These are phyloP conservation scores for Tiliacea aurago DNA, from an alignment of 2,888 invertebrate species.

Conservation along the genomic window DNA sequence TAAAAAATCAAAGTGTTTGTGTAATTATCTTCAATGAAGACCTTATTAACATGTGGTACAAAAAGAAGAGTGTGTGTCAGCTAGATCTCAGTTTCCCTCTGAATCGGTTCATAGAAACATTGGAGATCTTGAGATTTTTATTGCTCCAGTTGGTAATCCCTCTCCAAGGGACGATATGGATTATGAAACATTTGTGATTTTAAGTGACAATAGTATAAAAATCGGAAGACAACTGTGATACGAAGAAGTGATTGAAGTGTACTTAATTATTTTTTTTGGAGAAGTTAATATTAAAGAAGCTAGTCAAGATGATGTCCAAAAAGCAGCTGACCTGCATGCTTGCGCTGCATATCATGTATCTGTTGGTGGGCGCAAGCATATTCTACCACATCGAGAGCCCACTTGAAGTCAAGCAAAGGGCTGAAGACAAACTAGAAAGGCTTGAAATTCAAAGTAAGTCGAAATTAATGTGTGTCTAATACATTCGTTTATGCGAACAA, in stretches of 20 bases:
- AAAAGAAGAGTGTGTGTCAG: conserved; percentile 67
- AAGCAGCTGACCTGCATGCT: conserved; percentile 94
- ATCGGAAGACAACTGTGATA: conserved; percentile 59
- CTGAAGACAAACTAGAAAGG: conserved; percentile 91
- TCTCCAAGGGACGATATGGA: conserved; percentile 77
- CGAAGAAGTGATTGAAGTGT: conserved; percentile 69
- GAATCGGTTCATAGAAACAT: conserved; percentile 72
- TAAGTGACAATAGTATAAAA: conserved; percentile 57
- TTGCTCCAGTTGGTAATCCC: conserved; percentile 71
- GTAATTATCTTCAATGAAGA: conserved; percentile 69
- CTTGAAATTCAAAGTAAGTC: conserved; percentile 93
- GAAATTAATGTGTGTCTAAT: conserved; percentile 3
- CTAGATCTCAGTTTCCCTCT: conserved; percentile 67
- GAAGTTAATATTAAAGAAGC: conserved; percentile 65
- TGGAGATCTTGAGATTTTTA: conserved; percentile 70
- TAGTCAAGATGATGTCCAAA: conserved; percentile 93
- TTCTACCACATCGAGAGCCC: conserved; percentile 95
- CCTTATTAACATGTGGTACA: conserved; percentile 74
- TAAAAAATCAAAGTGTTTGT: conserved; percentile 48
- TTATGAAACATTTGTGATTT: conserved; percentile 75
- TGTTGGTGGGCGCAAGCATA: conserved; percentile 95
- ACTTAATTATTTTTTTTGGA: conserved; percentile 49
- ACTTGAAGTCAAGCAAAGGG: conserved; percentile 92
- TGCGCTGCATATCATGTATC: conserved; percentile 93
- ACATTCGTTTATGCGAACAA: conserved; percentile 20